Base-by-base conservation (phyloP, 2,113 vertebrate genomes). In the Alces alces region DNA sequence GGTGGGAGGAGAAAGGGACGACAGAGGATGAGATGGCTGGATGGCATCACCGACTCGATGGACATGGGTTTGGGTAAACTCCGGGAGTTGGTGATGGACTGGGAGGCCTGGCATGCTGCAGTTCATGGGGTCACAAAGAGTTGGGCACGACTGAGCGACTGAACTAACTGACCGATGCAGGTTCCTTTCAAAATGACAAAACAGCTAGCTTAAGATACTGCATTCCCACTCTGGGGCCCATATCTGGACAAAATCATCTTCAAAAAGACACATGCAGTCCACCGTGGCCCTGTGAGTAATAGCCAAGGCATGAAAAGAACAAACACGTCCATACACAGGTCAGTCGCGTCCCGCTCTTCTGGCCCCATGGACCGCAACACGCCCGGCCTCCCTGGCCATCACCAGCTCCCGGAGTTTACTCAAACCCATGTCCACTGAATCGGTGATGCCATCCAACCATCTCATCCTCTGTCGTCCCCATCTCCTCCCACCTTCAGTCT, bases 321-420 rank as follows among this genome's bases (percentile, higher is more conserved):
- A 55, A 55, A 55, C 19, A 19, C 19, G 17, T 55, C 17, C 54
- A 55, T 55, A 17, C 54, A 7, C 54, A 55, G 54, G 54, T 55
- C 66, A 70, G n/a, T 70, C 5, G 0, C 23, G 66, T 70, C n/a
- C 5, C 2, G 23, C 66, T 23, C 19, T 66, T n/a, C 36, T 0
- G 17, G 21, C 64, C n/a, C n/a, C 17, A 0, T 21, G 64, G n/a
- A 36, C 17, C 11, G n/a, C 33, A 36, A 17, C 8, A 11, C 2
- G 0, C n/a, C 64, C 10, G 64, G 33, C 64, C 8, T 36, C 64
- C n/a, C 8, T 2, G 64, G 36, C 0, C 17, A 36, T 36, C 64
- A 66, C 8, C 17, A 21, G 10, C 17, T 66, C 4, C n/a, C n/a
- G 2, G 64, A 70, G 17, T 9, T 36, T 11, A 11, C 8, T 36